phyloP scores from a whole-genome alignment of 2,113 vertebrate genomes.

The Ciconia stormi region DNA sequence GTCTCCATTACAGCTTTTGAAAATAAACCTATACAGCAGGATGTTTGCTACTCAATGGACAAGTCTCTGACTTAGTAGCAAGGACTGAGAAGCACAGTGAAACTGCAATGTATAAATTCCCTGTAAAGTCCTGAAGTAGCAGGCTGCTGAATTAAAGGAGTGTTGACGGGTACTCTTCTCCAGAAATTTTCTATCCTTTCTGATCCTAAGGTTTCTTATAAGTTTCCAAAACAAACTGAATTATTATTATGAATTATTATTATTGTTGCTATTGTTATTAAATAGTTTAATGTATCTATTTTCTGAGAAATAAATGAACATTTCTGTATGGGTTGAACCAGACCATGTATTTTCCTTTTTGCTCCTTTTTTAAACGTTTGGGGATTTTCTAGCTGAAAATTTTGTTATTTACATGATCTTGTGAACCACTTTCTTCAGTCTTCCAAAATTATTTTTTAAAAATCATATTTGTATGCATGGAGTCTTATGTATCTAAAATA shows the following conservation, averaged over 20 bases:
- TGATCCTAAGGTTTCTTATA: background rate
- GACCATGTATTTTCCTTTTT: background rate
- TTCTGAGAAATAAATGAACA: background rate
- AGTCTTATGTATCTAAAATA: background rate
- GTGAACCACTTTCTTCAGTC: background rate
- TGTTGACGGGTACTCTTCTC: background rate
- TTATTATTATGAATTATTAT: too few species aligned
- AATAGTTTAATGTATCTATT: background rate
- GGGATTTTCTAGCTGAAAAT: background rate
- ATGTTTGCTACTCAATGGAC: background rate
- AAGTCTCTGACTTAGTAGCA: background rate
- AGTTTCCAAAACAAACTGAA: background rate
- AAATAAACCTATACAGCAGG: background rate
- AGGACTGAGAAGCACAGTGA: background rate
- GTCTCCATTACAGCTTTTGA: background rate
- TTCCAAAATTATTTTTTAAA: background rate
- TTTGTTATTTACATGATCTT: background rate
- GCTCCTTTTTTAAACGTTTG: background rate
- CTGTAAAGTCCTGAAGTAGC: background rate
- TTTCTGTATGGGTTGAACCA: background rate
- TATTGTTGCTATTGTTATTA: fast-evolving
- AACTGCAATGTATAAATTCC: background rate
- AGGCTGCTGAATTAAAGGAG: background rate
- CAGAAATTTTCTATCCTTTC: background rate
- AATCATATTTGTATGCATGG: background rate